phyloP scores from a whole-genome alignment of 2,888 invertebrate species.

The Aricia artaxerxes region DNA sequence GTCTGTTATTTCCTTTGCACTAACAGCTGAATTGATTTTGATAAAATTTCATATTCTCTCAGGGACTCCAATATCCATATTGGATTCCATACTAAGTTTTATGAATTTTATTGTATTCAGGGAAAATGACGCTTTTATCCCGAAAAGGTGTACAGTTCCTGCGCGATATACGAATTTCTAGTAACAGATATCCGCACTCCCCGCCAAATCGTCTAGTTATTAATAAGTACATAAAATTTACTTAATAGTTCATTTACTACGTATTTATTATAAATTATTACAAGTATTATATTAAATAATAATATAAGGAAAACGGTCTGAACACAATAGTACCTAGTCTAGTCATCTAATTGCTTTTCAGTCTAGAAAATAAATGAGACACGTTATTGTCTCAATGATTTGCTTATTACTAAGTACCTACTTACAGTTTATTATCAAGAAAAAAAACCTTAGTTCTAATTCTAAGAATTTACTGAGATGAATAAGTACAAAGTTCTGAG shows the following conservation, averaged over 20 bases:
- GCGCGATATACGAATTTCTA: too few relatives aligned
- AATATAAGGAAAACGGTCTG: constrained; percentile 4
- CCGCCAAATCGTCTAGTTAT: not conserved
- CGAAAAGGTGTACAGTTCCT: too few relatives aligned
- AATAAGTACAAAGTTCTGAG: not conserved
- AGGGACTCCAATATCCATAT: too few relatives aligned
- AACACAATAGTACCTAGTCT: not conserved
- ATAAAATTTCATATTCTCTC: too few relatives aligned
- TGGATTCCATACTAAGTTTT: too few relatives aligned
- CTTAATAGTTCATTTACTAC: not conserved
- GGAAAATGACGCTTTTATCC: too few relatives aligned
- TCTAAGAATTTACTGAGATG: not conserved
- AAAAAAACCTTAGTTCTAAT: not conserved
- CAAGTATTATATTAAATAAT: not conserved
- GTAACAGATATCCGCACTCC: not conserved
- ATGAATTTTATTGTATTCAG: too few relatives aligned
- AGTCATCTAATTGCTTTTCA: constrained; percentile 26
- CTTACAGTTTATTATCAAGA: not conserved
- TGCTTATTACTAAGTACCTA: not conserved
- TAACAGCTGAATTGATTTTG: too few relatives aligned
- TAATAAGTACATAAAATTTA: not conserved
- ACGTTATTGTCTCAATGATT: constrained; percentile 3
- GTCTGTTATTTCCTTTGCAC: too few relatives aligned
- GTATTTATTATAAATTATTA: not conserved
- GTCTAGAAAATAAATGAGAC: constrained; percentile 17